Base-by-base conservation (phyloP, 2,797 vertebrate species). In the Anolis apletophallus region DNA sequence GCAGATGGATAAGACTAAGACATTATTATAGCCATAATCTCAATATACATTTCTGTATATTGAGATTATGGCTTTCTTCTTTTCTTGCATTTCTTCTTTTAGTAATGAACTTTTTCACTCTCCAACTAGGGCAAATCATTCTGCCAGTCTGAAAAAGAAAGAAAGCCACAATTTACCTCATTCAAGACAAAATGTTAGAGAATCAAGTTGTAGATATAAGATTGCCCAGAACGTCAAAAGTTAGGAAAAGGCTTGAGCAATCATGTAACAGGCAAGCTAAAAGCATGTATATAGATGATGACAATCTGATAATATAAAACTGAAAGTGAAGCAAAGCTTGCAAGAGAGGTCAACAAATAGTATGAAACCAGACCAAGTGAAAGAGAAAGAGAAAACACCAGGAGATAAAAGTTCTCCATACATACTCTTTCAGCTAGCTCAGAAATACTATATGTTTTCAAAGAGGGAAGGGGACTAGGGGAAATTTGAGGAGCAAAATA, bases 241-340 rank as follows among this genome's bases (percentile, higher is more conserved):
- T 76, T 40, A 64, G 52, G 40, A 23, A 12, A 11, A 67, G 36
- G 26, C 40, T 87, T 76, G 29, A 19, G 68, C 69, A 87, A 82
- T 87, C 72, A 87, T 55, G 50, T 46, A 68, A 81, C 13, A 14
- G 21, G 34, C 34, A 81, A n/a, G 55, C 17, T 86, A 68, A 80
- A 73, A 85, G 71, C 57, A 74, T 67, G 2, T 34, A 75, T 10
- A 57, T 40, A 50, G 54, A 75, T 61, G 68, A 61, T 46, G 75
- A 10, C 71, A 16, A 50, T 46, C 71, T 68, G 36, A 64, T 50
- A 81, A 76, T 46, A 77, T 16, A 57, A 23, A 67, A 67, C 26
- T 40, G 50, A 71, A 81, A 54, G 14, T 61, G 59, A 75, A 50
- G 12, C 14, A 67, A 75, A 67, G 46, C 14, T n/a, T 64, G 57